phyloP scores from a whole-genome alignment of 1,140 invertebrate species.

The Rhagoletis zephyria region DNA sequence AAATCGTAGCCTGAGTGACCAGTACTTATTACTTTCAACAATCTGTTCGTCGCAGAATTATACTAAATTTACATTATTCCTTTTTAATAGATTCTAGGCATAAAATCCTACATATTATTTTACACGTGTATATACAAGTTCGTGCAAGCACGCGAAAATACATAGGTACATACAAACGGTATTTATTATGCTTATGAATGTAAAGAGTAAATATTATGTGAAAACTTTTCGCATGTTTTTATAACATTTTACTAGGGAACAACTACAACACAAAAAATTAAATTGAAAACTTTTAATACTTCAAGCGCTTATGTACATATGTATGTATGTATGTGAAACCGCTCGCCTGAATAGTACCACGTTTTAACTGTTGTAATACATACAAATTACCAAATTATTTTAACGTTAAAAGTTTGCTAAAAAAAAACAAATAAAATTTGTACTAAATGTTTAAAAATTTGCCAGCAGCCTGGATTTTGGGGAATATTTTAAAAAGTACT shows the following conservation, averaged over 20 bases:
- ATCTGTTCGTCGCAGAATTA: no score
- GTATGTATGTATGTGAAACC: no score
- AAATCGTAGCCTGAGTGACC: no score
- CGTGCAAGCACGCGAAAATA: not conserved
- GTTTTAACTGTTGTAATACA: slow-evolving; percentile 2
- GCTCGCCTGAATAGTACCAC: not conserved
- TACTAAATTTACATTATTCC: not conserved
- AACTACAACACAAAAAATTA: not conserved
- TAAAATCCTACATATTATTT: not conserved
- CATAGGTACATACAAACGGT: slow-evolving; percentile 39
- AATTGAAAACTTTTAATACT: slow-evolving; percentile 40
- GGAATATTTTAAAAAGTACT: no score
- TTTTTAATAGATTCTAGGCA: not conserved
- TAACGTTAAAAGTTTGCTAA: not conserved
- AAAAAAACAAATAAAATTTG: not conserved
- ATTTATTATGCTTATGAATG: slow-evolving; percentile 49
- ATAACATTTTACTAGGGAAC: slow-evolving; percentile 29
- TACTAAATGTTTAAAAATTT: slow-evolving; percentile 17
- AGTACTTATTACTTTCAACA: no score
- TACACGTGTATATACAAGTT: not conserved
- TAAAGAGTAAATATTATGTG: slow-evolving; percentile 50
- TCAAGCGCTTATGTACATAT: slow-evolving; percentile 8
- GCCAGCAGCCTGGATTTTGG: not conserved
- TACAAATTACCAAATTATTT: slow-evolving; percentile 44
- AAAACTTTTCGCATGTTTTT: slow-evolving; percentile 51